Evolutionary conservation across 2,113 vertebrate species (phyloP), one percentile per base, ranked within the genome.

Genomic region (Myanophis thanlyinensis): DNA sequence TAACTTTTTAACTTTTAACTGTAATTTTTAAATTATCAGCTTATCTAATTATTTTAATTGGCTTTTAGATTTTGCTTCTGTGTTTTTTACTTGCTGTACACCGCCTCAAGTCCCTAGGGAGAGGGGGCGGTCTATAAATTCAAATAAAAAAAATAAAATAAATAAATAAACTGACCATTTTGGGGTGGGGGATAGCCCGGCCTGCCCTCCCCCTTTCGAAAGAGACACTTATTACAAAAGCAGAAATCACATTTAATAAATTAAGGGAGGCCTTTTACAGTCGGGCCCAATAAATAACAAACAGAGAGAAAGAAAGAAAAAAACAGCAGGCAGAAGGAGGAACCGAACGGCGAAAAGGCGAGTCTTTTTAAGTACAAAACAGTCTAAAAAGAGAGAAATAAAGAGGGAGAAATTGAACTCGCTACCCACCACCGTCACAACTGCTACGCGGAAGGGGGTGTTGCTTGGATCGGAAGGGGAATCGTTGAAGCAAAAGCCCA

Each of bases 211-310:
- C n/a, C 54, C 25, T 80, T 15, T 15, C 52, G 12, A 49, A 8
- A 90, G 27, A 90, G 51, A 90, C 23, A 1, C 51, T 46, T n/a
- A 25, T 91, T 93, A 91, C 90, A 91, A 93, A 93, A 85, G 73
- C n/a, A 92, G 48, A 73, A 80, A 62, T 89, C 90, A 93, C 73
- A 13, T 93, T 93, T 93, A 93, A 93, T 93, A 93, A 93, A 93
- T 93, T 89, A 93, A 52, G 52, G 52, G 18, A 48, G 47, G 88
- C 52, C 73, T 80, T 59, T 54, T 10, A 20, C 20, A 6, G 1
- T 44, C 25, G 15, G n/a, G 67, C 93, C 87, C 85, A 93, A 93
- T 93, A 93, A 93, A 93, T 93, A 93, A 93, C 90, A 85, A 89
- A 91, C 90, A 52, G 91, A 59, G 52, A 91, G 67, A 3, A 51